These are phyloP conservation scores for Blastobasis lacticolella DNA, from an alignment of 2,888 invertebrate genomes.

Conservation along the genomic window DNA sequence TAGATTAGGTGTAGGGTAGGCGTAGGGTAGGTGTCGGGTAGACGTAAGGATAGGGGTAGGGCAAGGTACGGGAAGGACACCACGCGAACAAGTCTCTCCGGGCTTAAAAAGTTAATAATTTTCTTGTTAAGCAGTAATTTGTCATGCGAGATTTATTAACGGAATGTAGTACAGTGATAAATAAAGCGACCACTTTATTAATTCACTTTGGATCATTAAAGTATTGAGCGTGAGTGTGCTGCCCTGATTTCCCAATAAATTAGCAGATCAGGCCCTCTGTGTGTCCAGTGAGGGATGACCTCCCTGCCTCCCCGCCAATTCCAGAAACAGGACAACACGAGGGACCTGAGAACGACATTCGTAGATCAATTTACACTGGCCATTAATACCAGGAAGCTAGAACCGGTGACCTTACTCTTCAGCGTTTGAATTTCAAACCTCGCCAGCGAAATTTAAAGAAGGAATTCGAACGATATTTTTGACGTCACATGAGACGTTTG, in stretches of 20 bases:
- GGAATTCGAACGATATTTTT: slow-evolving; percentile 14
- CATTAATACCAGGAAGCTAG: slow-evolving; percentile 51
- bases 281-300: too few relatives aligned
- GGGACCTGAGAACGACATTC: slow-evolving; percentile 33
- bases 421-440: neutral
- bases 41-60: too few relatives aligned
- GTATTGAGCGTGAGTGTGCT: slow-evolving; percentile 37
- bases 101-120: too few relatives aligned
- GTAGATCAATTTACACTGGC: too few relatives aligned
- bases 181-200: neutral
- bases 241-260: slow-evolving; percentile 64
- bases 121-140: too few relatives aligned
- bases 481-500: slow-evolving; percentile 32
- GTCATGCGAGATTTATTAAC: too few relatives aligned
- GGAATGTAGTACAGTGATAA: too few relatives aligned
- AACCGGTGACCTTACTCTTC: slow-evolving; percentile 42
- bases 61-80: too few relatives aligned
- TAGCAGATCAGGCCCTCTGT: slow-evolving; percentile 30
- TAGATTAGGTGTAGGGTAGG: too few relatives aligned
- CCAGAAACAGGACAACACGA: slow-evolving; percentile 52
- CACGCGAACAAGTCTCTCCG: too few relatives aligned
- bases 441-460: slow-evolving; percentile 11
- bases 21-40: too few relatives aligned
- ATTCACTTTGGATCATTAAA: slow-evolving; percentile 6
- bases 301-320: too few relatives aligned